phyloP scores from a whole-genome alignment of 2,797 vertebrate genomes.

The Steatocranus sp. region DNA sequence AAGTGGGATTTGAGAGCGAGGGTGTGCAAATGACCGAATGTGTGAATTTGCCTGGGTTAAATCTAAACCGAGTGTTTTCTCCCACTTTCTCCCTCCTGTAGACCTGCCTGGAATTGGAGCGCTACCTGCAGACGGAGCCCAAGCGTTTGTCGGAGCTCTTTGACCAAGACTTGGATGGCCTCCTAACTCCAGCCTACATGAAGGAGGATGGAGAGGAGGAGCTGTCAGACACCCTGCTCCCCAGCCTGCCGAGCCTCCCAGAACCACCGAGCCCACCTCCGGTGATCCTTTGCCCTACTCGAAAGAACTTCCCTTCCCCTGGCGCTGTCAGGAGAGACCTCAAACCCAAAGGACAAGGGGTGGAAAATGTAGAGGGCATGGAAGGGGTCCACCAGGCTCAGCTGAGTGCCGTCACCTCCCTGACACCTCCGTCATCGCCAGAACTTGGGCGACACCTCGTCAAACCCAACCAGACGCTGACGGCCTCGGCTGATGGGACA shows the following conservation, averaged over 20 bases:
- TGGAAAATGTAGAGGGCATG: conserved; percentile 64
- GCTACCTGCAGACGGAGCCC: conserved; percentile 97
- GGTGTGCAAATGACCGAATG: neutral
- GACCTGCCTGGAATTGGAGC: conserved; percentile 97
- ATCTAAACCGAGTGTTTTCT: neutral
- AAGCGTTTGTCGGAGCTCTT: conserved; percentile 91
- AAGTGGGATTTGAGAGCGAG: conserved; percentile 25
- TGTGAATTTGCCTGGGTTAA: neutral
- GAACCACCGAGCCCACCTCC: conserved; percentile 79
- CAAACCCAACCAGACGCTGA: conserved; percentile 89
- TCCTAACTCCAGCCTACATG: conserved; percentile 85
- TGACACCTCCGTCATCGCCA: conserved; percentile 95
- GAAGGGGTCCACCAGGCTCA: conserved; percentile 89
- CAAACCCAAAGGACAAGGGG: conserved; percentile 46
- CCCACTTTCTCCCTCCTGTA: conserved; percentile 46
- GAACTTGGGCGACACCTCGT: conserved; percentile 94
- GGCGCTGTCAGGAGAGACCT: conserved; percentile 40
- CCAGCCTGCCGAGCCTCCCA: conserved; percentile 64
- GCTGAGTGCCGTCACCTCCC: conserved; percentile 94
- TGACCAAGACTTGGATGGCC: conserved; percentile 89
- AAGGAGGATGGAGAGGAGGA: conserved; percentile 85
- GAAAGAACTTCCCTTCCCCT: conserved; percentile 63
- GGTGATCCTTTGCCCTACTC: conserved; percentile 75
- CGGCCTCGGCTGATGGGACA: conserved; percentile 87
- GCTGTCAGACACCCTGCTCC: conserved; percentile 79